Evolutionary conservation across 1,140 invertebrate species (phyloP), one percentile per base, ranked within the genome.

Genomic region (Drosophila virilis): DNA sequence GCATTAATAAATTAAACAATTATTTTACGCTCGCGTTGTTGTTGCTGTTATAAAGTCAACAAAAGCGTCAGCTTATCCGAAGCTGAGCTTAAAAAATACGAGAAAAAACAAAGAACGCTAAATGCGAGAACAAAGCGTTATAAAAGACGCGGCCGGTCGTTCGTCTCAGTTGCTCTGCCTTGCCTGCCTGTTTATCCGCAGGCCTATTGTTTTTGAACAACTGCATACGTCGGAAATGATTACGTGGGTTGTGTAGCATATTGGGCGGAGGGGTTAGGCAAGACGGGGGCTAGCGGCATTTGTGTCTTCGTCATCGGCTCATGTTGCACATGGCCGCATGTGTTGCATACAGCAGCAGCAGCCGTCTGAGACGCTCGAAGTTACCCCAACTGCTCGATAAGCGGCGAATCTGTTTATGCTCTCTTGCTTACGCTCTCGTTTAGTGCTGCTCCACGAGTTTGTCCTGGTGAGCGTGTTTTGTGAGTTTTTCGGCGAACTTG

Each of bases 201-300:
- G 69, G 79, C 84, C 77, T 89, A 83, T 86, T 88, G 83, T 86
- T 86, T 79, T 80, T 74, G 46, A 45, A 67, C 9, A 78, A 81
- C 71, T 82, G 79, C 83, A 74, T 28, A 80, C 76, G 78, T 88
- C 84, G 83, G 79, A 88, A 86, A 89, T 89, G 79, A 83, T 86
- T 83, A 80, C 62, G 66, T 59, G 51, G 50, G 54, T 74, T 52
- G 42, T 28, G 15, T 46, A 50, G 32, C 8, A 42, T 45, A 28
- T 28, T 32, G 12, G 9, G 7, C n/a, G 17, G 12, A 22, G 43
- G 37, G 35, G 32, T 35, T n/a, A 13, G 28, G 35, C 32, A 40
- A 32, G n/a, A n/a, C 15, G 43, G 45, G 15, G 66, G 60, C 42
- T 28, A 28, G 42, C 50, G 32, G 38, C 15, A 65, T 61, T 22